Base-by-base conservation (phyloP, 2,888 invertebrate genomes). In the Melangyna quadrimaculata region DNA sequence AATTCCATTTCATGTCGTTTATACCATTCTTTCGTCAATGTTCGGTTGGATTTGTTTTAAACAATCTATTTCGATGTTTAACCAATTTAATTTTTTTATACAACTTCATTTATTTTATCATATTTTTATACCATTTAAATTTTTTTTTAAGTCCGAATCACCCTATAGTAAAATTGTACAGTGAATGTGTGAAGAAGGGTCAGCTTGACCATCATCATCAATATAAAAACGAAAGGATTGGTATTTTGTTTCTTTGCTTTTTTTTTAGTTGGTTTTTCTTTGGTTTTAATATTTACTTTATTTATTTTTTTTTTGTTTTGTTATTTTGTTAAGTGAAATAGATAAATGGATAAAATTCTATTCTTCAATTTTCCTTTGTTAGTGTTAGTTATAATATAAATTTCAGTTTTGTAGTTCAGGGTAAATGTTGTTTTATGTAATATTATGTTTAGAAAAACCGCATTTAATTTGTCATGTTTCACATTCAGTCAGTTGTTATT, bases 151-250 rank as follows among this genome's bases (percentile, higher is more conserved):
- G n/a, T 48, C 51, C 4, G 22, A 59, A 59, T 14, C 37, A 59
- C 59, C 22, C 22, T 59, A 9, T 22, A 22, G 1, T 12, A 19
- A 57, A 35, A 14, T 14, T 51, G n/a, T 53, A 37, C 22, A 75
- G 37, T 75, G 65, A 81, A 63, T 70, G 69, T 74, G 63, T 61
- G n/a, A n/a, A 73, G 63, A 70, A 70, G 73, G 73, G 72, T 78
- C 67, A 69, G 67, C 55, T 55, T 53, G 67, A 32, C 61, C 67
- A 73, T 72, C 67, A 32, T 55, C 67, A 73, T 72, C 67, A 55
- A 77, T 72, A 69, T 77, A 10, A 51, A n/a, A 59, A 55, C 37
- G 32, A 45, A 61, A 43, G 32, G 71, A 27, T 65, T 45, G 32
- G 32, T 22, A 51, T 35, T 45, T 59, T 35, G 19, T 35, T 17